Evolutionary conservation across 1,140 invertebrate genomes (phyloP).

Genomic region (Caenorhabditis latens): DNA sequence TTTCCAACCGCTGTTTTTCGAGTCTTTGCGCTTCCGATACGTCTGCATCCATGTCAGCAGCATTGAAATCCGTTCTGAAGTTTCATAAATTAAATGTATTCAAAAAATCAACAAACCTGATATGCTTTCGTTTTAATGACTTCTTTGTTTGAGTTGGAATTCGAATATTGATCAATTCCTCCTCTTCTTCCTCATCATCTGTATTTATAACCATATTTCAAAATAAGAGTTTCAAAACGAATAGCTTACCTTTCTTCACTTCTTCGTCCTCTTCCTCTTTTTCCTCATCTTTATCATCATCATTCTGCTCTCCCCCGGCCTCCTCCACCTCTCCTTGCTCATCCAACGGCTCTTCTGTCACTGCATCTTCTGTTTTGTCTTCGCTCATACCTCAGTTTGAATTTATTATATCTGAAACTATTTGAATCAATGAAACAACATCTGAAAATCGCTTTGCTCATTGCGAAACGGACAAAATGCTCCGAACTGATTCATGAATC

Average conservation of each 20-base stretch:
- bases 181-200: neutral
- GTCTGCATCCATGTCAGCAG: slow-evolving; percentile 8
- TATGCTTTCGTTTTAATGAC: slow-evolving; percentile 51
- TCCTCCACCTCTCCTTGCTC: slow-evolving; percentile 7
- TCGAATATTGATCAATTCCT: slow-evolving; percentile 30
- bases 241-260: slow-evolving; percentile 13
- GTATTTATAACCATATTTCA: neutral
- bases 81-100: neutral
- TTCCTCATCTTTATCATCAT: neutral
- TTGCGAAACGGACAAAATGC: neutral
- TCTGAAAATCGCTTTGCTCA: slow-evolving; percentile 10
- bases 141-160: slow-evolving; percentile 56
- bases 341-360: neutral
- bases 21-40: slow-evolving; percentile 62
- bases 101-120: slow-evolving; percentile 10
- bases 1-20: slow-evolving; percentile 68
- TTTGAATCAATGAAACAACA: neutral
- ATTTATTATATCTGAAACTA: neutral
- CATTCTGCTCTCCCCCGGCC: neutral
- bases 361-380: slow-evolving; percentile 18
- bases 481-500: neutral
- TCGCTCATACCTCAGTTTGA: slow-evolving; percentile 50
- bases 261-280: neutral
- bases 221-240: neutral
- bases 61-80: slow-evolving; percentile 50